Percentiles rank a stretch among this genome's conserved stretches.
phyloP scores from a whole-genome alignment of 1,140 invertebrate species.

The Cydia fagiglandana region DNA sequence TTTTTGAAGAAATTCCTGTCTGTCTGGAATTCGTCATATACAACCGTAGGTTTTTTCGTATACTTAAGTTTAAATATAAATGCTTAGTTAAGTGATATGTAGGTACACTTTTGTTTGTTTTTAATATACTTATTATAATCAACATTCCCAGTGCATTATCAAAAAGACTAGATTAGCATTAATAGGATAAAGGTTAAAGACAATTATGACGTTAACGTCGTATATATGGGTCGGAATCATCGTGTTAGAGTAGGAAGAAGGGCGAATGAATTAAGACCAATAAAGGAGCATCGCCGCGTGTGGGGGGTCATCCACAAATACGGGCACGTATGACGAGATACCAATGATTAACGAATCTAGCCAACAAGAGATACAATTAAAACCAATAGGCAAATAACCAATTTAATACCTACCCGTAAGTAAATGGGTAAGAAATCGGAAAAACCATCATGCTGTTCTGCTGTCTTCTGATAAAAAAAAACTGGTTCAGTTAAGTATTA shows the following conservation, averaged over 20 bases:
- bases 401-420: neutral
- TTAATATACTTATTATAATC: neutral
- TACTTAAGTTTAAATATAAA: no score
- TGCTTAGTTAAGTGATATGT: no score
- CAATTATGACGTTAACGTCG: conserved; percentile 9
- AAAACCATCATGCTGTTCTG: no score
- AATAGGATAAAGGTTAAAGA: conserved; percentile 24
- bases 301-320: conserved; percentile 23
- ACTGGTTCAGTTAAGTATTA: no score
- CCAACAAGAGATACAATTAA: neutral
- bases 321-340: conserved; percentile 4
- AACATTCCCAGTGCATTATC: neutral
- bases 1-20: neutral
- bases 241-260: conserved; percentile 19
- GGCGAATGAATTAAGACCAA: conserved; percentile 35
- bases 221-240: conserved; percentile 21
- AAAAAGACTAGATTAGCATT: neutral
- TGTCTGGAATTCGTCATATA: no score
- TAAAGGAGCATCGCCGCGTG: conserved; percentile 15
- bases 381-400: neutral
- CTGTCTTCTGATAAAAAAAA: no score
- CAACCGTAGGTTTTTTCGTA: no score
- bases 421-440: no score
- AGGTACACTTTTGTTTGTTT: no score
- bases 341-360: neutral